Conservation (phyloP, 2,797 vertebrate species). For the Cyprinella venusta region DNA sequence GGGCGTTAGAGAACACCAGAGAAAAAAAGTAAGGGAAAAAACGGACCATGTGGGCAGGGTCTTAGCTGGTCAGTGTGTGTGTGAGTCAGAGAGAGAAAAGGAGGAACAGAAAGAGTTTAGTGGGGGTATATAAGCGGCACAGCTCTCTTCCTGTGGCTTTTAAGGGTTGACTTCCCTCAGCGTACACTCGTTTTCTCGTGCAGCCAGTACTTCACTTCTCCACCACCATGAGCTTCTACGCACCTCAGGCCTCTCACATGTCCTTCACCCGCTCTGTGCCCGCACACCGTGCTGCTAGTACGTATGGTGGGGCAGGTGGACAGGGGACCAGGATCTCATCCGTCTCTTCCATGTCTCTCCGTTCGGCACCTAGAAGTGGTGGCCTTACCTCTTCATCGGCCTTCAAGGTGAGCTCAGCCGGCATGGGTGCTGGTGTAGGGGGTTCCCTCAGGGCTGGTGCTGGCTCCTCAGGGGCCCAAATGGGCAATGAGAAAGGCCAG, state of each 20-base stretch:
- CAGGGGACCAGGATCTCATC: slow-evolving; percentile 70
- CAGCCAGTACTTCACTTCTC: slow-evolving; percentile 42
- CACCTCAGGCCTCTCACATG: slow-evolving; percentile 52
- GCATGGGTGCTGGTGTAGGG: slow-evolving; percentile 67
- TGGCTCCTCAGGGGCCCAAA: slow-evolving; percentile 59
- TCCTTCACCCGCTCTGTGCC: slow-evolving; percentile 67
- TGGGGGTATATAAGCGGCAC: slow-evolving; percentile 75
- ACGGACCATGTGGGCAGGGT: slow-evolving; percentile 53
- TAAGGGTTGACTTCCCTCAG: slow-evolving; percentile 32
- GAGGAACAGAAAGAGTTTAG: slow-evolving; percentile 57
- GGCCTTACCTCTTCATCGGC: slow-evolving; percentile 68
- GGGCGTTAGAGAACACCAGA: slow-evolving; percentile 48
- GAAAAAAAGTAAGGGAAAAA: slow-evolving; percentile 34
- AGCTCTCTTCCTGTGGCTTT: slow-evolving; percentile 54
- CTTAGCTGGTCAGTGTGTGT: slow-evolving; percentile 63
- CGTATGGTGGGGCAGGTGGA: slow-evolving; percentile 72
- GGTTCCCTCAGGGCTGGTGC: slow-evolving; percentile 41
- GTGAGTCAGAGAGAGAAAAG: slow-evolving; percentile 60
- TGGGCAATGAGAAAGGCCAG: slow-evolving; percentile 86
- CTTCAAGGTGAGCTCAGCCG: slow-evolving; percentile 79
- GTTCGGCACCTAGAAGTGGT: slow-evolving; percentile 63
- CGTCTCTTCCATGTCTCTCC: slow-evolving; percentile 59
- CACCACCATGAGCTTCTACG: slow-evolving; percentile 68
- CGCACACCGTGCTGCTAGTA: slow-evolving; percentile 65
- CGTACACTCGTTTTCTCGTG: slow-evolving; percentile 26